Percentiles rank a stretch among this genome's conserved stretches.
Conservation (phyloP, 92 coral and sea anemone genomes). For the Hydrozoanthus gracilis region DNA sequence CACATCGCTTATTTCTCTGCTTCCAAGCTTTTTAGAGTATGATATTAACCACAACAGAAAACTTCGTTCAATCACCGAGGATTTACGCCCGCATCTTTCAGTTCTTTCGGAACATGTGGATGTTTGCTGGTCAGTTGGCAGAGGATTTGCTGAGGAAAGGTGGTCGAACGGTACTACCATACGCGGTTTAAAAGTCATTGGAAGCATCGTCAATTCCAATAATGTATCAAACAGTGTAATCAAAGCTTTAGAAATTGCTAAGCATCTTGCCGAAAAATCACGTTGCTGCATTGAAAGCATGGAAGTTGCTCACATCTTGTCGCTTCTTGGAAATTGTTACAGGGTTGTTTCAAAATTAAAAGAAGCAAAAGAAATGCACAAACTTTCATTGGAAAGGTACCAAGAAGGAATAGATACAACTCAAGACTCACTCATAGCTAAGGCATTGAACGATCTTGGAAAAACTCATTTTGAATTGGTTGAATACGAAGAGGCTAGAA, state of each 20-base stretch:
- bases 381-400: neutral
- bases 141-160: conserved; percentile 31
- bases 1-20: conserved; percentile 14
- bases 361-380: conserved; percentile 27
- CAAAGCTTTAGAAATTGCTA: conserved; percentile 33
- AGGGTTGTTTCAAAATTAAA: conserved; percentile 14
- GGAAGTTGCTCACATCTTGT: conserved; percentile 29
- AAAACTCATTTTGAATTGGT: conserved; percentile 28
- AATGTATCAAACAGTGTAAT: conserved; percentile 2
- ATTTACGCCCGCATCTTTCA: conserved; percentile 6
- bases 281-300: neutral
- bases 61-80: neutral
- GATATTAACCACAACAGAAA: conserved; percentile 17
- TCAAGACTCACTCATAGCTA: neutral
- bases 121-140: conserved; percentile 37
- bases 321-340: conserved; percentile 33
- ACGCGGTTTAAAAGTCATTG: conserved; percentile 25
- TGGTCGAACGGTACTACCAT: conserved; percentile 19
- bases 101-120: conserved; percentile 32
- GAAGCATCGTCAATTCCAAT: neutral
- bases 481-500: conserved; percentile 24
- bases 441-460: conserved; percentile 26
- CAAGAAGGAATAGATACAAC: neutral
- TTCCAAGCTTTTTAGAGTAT: neutral
- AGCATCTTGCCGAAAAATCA: neutral